Percentiles rank a stretch among this genome's conserved stretches.
These are phyloP conservation scores for Stomatorhinus walkeri DNA, from an alignment of 2,797 vertebrate species.

Conservation along the genomic window DNA sequence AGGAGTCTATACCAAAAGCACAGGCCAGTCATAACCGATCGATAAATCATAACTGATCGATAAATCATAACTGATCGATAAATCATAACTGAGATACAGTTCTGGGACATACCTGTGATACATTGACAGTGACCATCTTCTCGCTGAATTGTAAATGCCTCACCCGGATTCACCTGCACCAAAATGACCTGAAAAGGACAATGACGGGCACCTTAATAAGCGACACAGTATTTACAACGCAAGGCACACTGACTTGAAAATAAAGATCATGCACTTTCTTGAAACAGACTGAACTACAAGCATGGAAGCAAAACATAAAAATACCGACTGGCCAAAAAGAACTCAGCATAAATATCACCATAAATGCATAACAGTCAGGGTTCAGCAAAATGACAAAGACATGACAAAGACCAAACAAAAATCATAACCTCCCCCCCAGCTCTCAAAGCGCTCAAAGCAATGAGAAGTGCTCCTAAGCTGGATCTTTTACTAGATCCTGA, in stretches of 20 bases:
- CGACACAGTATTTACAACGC: no score
- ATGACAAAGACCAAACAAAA: background rate
- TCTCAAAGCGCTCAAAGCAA: background rate
- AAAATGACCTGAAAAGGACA: conserved; percentile 81
- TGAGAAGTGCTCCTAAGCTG: background rate
- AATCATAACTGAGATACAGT: background rate
- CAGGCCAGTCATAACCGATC: background rate
- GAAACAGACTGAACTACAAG: background rate
- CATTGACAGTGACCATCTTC: conserved; percentile 98
- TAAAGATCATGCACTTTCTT: background rate
- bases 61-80: background rate
- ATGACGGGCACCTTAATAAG: background rate
- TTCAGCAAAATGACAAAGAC: background rate
- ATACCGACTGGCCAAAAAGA: background rate
- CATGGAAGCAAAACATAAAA: background rate
- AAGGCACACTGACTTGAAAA: background rate
- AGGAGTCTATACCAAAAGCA: background rate
- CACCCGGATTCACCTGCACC: conserved; percentile 98
- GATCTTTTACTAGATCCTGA: background rate
- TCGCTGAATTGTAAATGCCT: conserved; percentile 97
- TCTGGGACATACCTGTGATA: conserved; percentile 82
- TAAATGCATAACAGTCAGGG: background rate
- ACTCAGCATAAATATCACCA: background rate
- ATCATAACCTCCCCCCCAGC: background rate
- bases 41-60: background rate